phyloP scores from a whole-genome alignment of 2,113 vertebrate genomes.

The Callionymus lyra region DNA sequence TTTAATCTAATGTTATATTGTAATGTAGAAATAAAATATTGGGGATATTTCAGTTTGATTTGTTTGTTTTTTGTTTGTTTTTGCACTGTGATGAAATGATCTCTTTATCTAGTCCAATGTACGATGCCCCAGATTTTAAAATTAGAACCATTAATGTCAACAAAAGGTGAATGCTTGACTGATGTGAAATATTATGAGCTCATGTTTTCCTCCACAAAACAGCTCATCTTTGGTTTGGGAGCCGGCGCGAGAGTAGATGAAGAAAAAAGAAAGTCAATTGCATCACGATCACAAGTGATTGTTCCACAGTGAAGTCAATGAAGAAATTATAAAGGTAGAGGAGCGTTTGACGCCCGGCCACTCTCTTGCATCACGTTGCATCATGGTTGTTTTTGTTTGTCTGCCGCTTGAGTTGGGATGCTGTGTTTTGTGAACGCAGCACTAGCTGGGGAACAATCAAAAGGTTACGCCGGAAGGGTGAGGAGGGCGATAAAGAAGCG shows the following conservation, averaged over 20 bases:
- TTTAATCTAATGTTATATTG: too few relatives aligned
- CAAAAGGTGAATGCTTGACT: too few relatives aligned
- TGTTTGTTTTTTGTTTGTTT: too few relatives aligned
- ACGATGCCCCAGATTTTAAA: too few relatives aligned
- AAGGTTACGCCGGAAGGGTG: constrained; percentile 25
- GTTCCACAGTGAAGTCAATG: constrained; percentile 4
- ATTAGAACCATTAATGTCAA: too few relatives aligned
- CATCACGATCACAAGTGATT: background rate
- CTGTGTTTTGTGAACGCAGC: constrained; percentile 33
- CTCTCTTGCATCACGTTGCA: constrained; percentile 34
- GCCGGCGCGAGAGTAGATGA: too few relatives aligned
- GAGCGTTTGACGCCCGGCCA: constrained; percentile 13
- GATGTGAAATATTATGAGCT: too few relatives aligned
- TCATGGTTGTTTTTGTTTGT: constrained; percentile 32
- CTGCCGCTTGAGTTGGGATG: constrained; percentile 7
- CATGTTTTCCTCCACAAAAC: too few relatives aligned
- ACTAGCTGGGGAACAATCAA: constrained; percentile 24
- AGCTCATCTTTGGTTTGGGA: background rate
- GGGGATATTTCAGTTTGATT: too few relatives aligned
- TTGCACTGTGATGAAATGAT: too few relatives aligned
- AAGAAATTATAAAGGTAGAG: constrained; percentile 11
- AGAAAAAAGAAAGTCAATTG: constrained; percentile 1
- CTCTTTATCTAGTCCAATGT: too few relatives aligned
- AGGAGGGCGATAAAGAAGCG: constrained; percentile 9
- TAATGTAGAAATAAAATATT: too few relatives aligned